These are phyloP conservation scores for Erebia palarica DNA, from an alignment of 2,888 invertebrate species.

Conservation along the genomic window DNA sequence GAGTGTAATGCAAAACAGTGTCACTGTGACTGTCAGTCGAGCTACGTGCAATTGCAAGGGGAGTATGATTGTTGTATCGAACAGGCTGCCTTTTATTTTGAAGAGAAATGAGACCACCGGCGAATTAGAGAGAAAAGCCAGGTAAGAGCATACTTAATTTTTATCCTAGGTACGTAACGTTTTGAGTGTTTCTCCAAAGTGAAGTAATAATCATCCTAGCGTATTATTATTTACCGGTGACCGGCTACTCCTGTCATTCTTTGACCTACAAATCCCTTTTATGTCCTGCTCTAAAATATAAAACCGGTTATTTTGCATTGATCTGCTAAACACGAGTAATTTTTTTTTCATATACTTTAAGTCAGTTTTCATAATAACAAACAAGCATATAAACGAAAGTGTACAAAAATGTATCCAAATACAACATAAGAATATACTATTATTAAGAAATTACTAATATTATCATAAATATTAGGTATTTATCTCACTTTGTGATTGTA, in stretches of 20 bases:
- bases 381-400: no score
- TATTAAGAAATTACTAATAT: neutral
- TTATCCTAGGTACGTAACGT: neutral
- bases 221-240: slow-evolving; percentile 2
- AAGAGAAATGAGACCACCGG: slow-evolving; percentile 88
- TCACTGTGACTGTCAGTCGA: slow-evolving; percentile 52
- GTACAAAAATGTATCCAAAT: no score
- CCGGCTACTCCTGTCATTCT: slow-evolving; percentile 14
- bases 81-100: slow-evolving; percentile 93
- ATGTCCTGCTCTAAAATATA: slow-evolving; percentile 11
- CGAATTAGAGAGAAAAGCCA: slow-evolving; percentile 90
- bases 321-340: neutral
- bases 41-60: slow-evolving; percentile 83
- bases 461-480: neutral
- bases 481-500: neutral
- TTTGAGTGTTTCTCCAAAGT: neutral
- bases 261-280: slow-evolving; percentile 7
- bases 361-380: no score
- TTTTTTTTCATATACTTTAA: no score
- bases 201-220: neutral
- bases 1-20: slow-evolving; percentile 62
- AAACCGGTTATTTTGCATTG: slow-evolving; percentile 15
- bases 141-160: slow-evolving; percentile 80
- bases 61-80: slow-evolving; percentile 95
- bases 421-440: no score